These are phyloP conservation scores for Dascillus cervinus DNA, from an alignment of 2,888 invertebrate genomes.

Conservation along the genomic window DNA sequence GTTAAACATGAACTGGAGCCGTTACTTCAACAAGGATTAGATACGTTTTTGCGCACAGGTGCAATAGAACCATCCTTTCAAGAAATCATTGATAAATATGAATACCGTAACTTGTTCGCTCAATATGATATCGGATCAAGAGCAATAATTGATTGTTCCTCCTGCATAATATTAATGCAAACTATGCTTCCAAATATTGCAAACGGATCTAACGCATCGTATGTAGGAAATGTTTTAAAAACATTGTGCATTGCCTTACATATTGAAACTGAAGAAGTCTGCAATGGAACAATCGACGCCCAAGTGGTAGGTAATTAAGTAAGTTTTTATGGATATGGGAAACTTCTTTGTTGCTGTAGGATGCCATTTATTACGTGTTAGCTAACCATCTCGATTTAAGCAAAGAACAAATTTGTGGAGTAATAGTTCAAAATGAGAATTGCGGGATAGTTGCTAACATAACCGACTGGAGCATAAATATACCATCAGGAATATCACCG, in stretches of 20 bases:
- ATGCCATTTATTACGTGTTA: slow-evolving; percentile 53
- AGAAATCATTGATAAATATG: neutral
- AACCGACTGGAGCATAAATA: slow-evolving; percentile 4
- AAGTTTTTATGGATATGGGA: no score
- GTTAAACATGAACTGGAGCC: no score
- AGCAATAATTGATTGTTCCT: neutral
- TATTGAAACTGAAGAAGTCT: slow-evolving; percentile 51
- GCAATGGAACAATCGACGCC: slow-evolving; percentile 49
- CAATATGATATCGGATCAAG: neutral
- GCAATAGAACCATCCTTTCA: neutral
- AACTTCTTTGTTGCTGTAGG: no score
- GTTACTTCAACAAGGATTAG: no score
- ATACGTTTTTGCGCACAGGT: no score
- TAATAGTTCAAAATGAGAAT: slow-evolving; percentile 47
- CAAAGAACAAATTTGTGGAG: slow-evolving; percentile 49
- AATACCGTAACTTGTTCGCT: neutral
- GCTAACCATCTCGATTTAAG: slow-evolving; percentile 46
- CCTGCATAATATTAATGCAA: neutral
- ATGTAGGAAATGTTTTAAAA: slow-evolving; percentile 1
- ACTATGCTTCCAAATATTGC: neutral
- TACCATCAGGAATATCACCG: neutral
- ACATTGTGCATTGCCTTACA: slow-evolving; percentile 48
- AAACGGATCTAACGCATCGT: slow-evolving; percentile 2
- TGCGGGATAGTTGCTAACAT: slow-evolving; percentile 28
- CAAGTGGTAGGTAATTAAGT: slow-evolving; percentile 53